phyloP scores from a whole-genome alignment of 2,888 invertebrate species.

The Hirtodrosophila trivittata region DNA sequence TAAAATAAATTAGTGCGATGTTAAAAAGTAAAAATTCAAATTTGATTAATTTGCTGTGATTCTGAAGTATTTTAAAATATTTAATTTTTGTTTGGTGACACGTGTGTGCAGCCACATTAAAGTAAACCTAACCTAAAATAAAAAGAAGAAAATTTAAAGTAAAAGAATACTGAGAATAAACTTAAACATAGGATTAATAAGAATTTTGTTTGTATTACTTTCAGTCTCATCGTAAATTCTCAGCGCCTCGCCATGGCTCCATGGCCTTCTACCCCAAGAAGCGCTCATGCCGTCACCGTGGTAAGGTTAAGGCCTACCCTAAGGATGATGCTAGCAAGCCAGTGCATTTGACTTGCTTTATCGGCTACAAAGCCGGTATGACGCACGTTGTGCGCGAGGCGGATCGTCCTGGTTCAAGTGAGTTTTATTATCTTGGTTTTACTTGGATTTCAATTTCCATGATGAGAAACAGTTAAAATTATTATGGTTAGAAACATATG shows the following conservation, averaged over 20 bases:
- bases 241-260: constrained; percentile 99
- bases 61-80: not conserved
- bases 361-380: constrained; percentile 99
- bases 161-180: not conserved
- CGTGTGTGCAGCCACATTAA: constrained; percentile 12
- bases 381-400: constrained; percentile 99
- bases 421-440: constrained; percentile 84
- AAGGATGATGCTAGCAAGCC: constrained; percentile 98
- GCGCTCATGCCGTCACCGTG: constrained; percentile 97
- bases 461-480: constrained; percentile 81
- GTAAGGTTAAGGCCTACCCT: constrained; percentile 99
- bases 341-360: constrained; percentile 98
- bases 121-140: constrained; percentile 42
- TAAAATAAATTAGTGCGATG: not conserved
- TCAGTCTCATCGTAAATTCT: constrained; percentile 99
- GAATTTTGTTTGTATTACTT: constrained; percentile 7
- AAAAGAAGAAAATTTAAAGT: not conserved
- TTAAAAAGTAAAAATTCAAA: too few relatives aligned
- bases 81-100: constrained; percentile 1
- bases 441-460: constrained; percentile 48
- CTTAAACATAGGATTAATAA: not conserved
- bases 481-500: constrained; percentile 83
- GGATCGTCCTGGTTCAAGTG: constrained; percentile 99
- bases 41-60: not conserved
- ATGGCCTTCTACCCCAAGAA: constrained; percentile 99